Evolutionary conservation across 2,113 vertebrate species (phyloP).

Genomic region (Phrynosoma blainvillii): DNA sequence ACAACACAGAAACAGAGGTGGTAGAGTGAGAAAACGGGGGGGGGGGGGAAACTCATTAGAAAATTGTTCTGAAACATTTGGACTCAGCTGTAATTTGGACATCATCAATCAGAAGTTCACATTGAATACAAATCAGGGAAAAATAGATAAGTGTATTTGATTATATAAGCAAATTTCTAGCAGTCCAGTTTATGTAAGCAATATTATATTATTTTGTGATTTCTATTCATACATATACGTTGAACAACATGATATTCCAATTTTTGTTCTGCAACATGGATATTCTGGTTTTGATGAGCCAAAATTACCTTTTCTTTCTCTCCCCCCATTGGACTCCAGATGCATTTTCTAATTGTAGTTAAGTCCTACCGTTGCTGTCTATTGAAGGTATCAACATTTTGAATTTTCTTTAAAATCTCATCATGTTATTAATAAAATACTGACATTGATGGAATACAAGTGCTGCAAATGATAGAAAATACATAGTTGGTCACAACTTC

Average conservation of each 20-base stretch:
- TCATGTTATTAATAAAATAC: slow-evolving; percentile 72
- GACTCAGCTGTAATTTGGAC: neutral
- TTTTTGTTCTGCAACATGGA: neutral
- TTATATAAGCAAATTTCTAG: neutral
- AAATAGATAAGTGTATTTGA: neutral
- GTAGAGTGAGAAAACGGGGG: too few relatives aligned
- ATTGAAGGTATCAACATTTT: slow-evolving; percentile 74
- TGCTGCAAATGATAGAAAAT: slow-evolving; percentile 55
- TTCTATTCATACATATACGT: neutral
- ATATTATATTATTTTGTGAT: neutral
- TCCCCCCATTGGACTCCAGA: slow-evolving; percentile 23
- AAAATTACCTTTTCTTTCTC: neutral
- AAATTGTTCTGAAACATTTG: neutral
- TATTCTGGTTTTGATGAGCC: slow-evolving; percentile 13
- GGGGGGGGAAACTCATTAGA: neutral
- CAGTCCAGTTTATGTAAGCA: neutral
- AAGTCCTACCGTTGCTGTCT: slow-evolving; percentile 65
- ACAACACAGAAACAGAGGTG: neutral
- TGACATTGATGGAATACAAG: slow-evolving; percentile 66
- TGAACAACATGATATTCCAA: neutral
- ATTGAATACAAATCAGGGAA: neutral
- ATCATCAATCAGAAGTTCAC: neutral
- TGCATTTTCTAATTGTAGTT: slow-evolving; percentile 39
- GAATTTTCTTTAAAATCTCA: slow-evolving; percentile 69
- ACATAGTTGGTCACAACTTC: slow-evolving; percentile 45